Evolutionary conservation across 2,113 vertebrate genomes (phyloP).

Genomic region (Pycnonotus jocosus): DNA sequence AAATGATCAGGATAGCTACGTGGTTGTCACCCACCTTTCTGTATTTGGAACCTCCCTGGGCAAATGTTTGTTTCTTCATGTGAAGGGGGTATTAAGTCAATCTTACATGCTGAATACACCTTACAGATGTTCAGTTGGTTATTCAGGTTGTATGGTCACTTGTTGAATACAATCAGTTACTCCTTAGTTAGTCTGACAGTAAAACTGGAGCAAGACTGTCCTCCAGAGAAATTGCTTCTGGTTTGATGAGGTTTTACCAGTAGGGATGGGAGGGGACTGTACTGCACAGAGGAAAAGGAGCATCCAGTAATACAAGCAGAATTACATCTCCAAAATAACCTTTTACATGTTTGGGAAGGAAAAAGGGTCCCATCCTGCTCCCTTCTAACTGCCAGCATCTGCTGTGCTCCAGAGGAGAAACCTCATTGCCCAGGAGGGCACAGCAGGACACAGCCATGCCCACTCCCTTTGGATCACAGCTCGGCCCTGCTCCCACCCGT

Average conservation of each 20-base stretch:
- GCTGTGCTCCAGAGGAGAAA: not conserved
- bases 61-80: not conserved
- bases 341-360: not conserved
- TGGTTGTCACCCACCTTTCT: not conserved
- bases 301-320: not conserved
- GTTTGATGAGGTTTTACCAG: not conserved
- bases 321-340: not conserved
- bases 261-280: not conserved
- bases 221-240: not conserved
- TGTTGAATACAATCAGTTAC: not conserved
- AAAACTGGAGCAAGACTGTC: not conserved
- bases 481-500: accelerated
- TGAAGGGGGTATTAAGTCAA: not conserved
- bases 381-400: not conserved
- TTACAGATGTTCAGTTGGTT: not conserved
- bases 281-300: not conserved
- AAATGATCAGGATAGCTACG: not conserved
- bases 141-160: not conserved
- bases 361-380: not conserved
- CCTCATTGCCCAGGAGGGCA: not conserved
- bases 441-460: not conserved
- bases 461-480: not conserved
- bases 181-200: not conserved
- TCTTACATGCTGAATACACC: not conserved
- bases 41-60: not conserved